phyloP scores from a whole-genome alignment of 2,113 vertebrate genomes.

The Geococcyx californianus region DNA sequence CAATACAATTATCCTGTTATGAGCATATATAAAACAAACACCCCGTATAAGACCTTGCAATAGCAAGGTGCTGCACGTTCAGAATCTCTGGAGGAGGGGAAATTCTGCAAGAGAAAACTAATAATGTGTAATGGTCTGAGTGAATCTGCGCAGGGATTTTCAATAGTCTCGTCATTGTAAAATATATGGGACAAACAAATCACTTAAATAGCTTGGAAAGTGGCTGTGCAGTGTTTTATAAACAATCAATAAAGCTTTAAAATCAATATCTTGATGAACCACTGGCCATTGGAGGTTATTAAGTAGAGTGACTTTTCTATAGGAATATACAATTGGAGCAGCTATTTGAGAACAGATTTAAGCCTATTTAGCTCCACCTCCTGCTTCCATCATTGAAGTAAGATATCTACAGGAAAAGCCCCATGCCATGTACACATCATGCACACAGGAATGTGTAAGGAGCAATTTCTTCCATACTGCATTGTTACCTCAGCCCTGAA shows the following conservation, averaged over 20 bases:
- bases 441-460: not conserved
- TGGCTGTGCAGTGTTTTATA: slow-evolving; percentile 63
- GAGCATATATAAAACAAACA: slow-evolving; percentile 59
- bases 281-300: slow-evolving; percentile 28
- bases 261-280: slow-evolving; percentile 73
- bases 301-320: slow-evolving; percentile 14
- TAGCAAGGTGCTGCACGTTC: slow-evolving; percentile 13
- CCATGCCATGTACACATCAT: not conserved
- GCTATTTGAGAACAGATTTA: not conserved
- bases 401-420: not conserved
- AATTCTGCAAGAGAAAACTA: slow-evolving; percentile 46
- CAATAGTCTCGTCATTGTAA: slow-evolving; percentile 69
- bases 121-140: slow-evolving; percentile 63
- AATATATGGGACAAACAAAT: slow-evolving; percentile 64
- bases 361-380: not conserved
- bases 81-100: slow-evolving; percentile 45
- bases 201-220: slow-evolving; percentile 60
- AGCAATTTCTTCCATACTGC: not conserved
- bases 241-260: slow-evolving; percentile 76
- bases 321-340: not conserved
- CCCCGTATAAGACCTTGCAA: slow-evolving; percentile 47
- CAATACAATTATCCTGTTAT: slow-evolving; percentile 54
- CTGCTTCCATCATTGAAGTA: not conserved
- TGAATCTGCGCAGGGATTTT: slow-evolving; percentile 58
- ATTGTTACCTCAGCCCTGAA: not conserved